Conservation (phyloP, 2,888 invertebrate genomes). For the Lithosia quadra region DNA sequence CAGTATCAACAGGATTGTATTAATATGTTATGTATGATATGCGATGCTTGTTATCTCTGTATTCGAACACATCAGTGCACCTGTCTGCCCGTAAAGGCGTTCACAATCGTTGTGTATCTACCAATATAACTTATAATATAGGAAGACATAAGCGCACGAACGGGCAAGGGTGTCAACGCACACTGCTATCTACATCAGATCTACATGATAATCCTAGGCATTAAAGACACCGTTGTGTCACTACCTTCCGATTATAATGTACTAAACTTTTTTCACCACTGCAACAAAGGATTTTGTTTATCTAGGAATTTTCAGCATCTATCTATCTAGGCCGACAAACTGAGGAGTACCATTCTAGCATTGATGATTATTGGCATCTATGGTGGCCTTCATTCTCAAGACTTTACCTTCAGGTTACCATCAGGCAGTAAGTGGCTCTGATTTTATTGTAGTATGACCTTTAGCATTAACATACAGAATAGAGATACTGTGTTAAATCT, state of each 20-base stretch:
- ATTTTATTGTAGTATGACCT: not conserved
- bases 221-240: not conserved
- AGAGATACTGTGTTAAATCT: too few relatives aligned
- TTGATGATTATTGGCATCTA: not conserved
- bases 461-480: not conserved
- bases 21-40: slow-evolving; percentile 2
- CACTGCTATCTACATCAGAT: not conserved
- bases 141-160: not conserved
- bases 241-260: too few relatives aligned
- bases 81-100: not conserved
- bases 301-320: too few relatives aligned
- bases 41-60: slow-evolving; percentile 15
- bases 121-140: not conserved
- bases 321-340: too few relatives aligned
- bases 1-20: not conserved
- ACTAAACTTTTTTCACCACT: too few relatives aligned
- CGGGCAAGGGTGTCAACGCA: not conserved
- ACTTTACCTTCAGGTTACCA: not conserved
- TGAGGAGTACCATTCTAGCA: not conserved
- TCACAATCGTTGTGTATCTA: not conserved
- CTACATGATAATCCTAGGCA: not conserved
- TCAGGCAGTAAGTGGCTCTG: not conserved
- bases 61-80: slow-evolving; percentile 15
- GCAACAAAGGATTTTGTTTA: too few relatives aligned
- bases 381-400: not conserved